Conservation (phyloP, 92 coral and sea anemone genomes). For the Zoanthus sociatus region DNA sequence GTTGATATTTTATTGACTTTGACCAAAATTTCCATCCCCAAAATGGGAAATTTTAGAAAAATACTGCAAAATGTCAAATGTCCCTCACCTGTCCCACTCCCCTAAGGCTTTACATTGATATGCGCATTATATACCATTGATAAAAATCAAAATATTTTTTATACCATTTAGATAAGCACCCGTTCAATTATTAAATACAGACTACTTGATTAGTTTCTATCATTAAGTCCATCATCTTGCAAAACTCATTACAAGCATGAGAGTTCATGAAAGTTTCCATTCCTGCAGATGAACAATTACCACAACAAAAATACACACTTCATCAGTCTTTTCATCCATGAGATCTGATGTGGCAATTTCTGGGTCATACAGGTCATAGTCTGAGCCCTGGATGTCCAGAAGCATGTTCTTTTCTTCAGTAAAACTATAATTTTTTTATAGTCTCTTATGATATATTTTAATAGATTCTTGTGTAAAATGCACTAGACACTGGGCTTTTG, state of each 20-base stretch:
- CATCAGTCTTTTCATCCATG: conserved; percentile 33
- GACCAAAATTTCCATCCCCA: not conserved
- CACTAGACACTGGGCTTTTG: conserved; percentile 53
- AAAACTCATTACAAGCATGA: not conserved
- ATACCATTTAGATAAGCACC: not conserved
- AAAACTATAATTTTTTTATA: not conserved
- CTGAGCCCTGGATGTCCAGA: conserved; percentile 50
- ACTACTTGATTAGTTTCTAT: not conserved
- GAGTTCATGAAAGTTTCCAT: not conserved
- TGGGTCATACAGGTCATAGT: conserved; percentile 41
- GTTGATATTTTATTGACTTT: not conserved
- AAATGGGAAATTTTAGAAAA: not conserved
- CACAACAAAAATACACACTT: conserved; percentile 28
- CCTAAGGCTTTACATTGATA: not conserved
- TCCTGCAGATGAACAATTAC: not conserved
- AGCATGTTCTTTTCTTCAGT: conserved; percentile 34
- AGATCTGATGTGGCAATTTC: conserved; percentile 59
- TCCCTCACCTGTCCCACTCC: not conserved
- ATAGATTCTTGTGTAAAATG: conserved; percentile 5
- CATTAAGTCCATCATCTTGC: conserved; percentile 3
- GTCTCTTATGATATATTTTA: too few relatives aligned
- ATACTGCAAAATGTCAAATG: not conserved
- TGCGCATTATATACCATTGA: not conserved
- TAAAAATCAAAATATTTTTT: not conserved
- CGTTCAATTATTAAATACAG: not conserved